Evolutionary conservation across 2,888 invertebrate genomes (phyloP), one percentile per base, ranked within the genome.

Genomic region (Protonemura montana): DNA sequence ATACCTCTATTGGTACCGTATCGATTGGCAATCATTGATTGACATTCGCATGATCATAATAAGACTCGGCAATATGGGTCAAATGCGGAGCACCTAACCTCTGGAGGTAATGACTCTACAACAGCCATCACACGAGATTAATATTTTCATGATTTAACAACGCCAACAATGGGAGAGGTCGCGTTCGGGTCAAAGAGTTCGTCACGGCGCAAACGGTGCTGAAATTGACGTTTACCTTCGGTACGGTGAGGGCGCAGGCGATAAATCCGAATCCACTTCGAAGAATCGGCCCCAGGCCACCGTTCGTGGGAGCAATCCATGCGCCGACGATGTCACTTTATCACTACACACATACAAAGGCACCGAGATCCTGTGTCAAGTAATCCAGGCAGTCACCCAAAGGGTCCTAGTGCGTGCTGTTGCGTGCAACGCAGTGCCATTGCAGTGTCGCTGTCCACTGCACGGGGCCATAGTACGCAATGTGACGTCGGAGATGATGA

Each of bases 161-260:
- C 59, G 59, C 59, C 21, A 59, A 59, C 59, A 59, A 59, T 59
- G 59, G 21, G 59, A 13, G 21, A 59, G 59, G 59, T 59, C 59
- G 13, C 21, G 59, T 21, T 10, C 6, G 59, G 59, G 59, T 59
- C 59, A 59, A 59, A 59, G 21, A 59, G 59, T 59, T 3, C 59
- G 13, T 21, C 59, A 59, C 59, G 59, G 16, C 13, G 59, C 59
- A 21, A 35, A 6, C 35, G 35, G 59, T 21, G 59, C 59, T 10
- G 16, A 59, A 59, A 59, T 59, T 59, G 59, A 59, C 59, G 59
- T 59, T 59, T 59, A 59, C 59, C 59, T 59, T 59, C 59, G 35
- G 59, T 59, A 21, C 7, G 6, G 41, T 13, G 59, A 13, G 59
- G 59, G 59, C 59, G 59, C 21, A 10, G 59, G 21, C 21, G 21